phyloP scores from a whole-genome alignment of 2,113 vertebrate genomes.

The Gymnogyps californianus region DNA sequence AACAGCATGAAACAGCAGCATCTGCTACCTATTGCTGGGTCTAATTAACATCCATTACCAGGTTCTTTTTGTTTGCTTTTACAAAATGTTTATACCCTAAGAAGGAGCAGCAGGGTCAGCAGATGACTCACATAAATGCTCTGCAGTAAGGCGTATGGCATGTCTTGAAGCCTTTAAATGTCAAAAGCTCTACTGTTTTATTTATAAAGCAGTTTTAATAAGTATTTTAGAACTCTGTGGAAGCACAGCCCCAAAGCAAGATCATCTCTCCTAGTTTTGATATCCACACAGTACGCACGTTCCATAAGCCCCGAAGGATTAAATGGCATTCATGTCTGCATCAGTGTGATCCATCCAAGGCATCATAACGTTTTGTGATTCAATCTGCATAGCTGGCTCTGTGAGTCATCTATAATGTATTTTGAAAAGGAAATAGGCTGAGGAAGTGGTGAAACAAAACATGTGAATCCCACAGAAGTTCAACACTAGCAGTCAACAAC shows the following conservation, averaged over 20 bases:
- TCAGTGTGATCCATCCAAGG: background rate
- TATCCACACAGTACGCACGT: background rate
- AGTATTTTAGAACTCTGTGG: background rate
- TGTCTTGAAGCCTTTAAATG: background rate
- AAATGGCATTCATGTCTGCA: background rate
- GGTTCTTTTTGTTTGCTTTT: background rate
- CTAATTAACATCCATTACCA: background rate
- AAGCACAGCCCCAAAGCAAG: background rate
- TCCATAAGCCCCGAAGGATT: background rate
- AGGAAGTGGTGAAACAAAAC: background rate
- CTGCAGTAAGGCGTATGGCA: rapidly evolving
- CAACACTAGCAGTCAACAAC: background rate
- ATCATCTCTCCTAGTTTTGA: background rate
- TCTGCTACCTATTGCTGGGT: background rate
- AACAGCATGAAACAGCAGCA: background rate
- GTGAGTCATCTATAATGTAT: background rate
- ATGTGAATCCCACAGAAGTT: background rate
- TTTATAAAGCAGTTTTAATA: background rate
- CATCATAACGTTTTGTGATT: background rate
- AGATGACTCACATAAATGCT: background rate
- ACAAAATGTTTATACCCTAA: background rate
- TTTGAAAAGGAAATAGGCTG: background rate
- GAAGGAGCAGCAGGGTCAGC: background rate
- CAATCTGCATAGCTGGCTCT: background rate
- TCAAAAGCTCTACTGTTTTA: background rate